Percentiles rank a stretch among this genome's conserved stretches.
Evolutionary conservation across 37 sponge, comb jelly and placozoan genomes (phyloP).

Genomic region (Cliona cf. orientalis): DNA sequence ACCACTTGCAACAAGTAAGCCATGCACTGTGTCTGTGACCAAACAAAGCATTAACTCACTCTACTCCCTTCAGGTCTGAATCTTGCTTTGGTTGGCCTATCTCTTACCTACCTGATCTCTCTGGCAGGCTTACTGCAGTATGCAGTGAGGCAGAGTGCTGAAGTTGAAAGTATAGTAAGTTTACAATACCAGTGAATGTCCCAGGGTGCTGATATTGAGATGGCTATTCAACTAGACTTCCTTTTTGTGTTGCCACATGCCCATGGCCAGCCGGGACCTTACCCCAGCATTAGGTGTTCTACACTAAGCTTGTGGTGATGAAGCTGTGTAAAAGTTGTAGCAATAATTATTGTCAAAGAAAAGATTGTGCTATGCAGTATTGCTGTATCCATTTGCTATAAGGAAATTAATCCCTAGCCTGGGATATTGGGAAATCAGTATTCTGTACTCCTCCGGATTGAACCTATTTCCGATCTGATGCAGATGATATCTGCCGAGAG

Average conservation of each 20-base stretch:
- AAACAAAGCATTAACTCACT: background rate
- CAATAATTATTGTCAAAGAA: too few species aligned
- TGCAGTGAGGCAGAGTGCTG: conserved; percentile 65
- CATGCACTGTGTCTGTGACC: background rate
- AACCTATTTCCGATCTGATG: too few species aligned
- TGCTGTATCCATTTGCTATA: too few species aligned
- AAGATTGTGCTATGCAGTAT: too few species aligned
- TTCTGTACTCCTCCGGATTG: background rate
- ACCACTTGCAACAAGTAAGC: conserved; percentile 23
- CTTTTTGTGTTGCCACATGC: too few species aligned
- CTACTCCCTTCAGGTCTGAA: background rate
- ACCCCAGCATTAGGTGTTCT: too few species aligned
- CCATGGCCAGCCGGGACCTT: too few species aligned
- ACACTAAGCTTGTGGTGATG: too few species aligned
- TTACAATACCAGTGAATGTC: too few species aligned
- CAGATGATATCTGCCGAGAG: conserved; percentile 90
- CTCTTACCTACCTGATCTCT: conserved; percentile 54
- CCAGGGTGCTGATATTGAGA: too few species aligned
- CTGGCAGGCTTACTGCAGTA: conserved; percentile 73
- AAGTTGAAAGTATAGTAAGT: conserved; percentile 73
- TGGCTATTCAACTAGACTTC: too few species aligned
- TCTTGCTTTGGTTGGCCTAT: conserved; percentile 59
- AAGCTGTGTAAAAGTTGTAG: too few species aligned
- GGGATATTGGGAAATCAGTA: background rate
- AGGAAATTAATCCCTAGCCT: background rate